Evolutionary conservation across 2,888 invertebrate species (phyloP).

Genomic region (Caradrina kadenii): DNA sequence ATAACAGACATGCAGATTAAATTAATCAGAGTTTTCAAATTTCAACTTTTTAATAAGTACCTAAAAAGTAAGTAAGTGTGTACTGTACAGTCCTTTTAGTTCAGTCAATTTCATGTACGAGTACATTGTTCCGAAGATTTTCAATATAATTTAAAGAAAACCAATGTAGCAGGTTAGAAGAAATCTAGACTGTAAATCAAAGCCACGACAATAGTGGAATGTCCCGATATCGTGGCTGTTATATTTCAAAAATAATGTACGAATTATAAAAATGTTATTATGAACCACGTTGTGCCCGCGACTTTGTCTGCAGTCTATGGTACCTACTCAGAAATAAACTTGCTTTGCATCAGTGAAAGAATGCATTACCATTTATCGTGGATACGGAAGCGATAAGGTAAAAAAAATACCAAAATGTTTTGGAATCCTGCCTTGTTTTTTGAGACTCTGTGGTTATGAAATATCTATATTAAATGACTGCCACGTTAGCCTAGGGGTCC

Average conservation of each 20-base stretch:
- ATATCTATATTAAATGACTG: no score
- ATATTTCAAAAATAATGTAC: neutral
- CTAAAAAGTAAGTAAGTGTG: no score
- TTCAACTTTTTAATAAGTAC: no score
- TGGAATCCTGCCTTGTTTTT: neutral
- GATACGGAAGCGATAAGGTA: conserved; percentile 10
- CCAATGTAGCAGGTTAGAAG: neutral
- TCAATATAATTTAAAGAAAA: neutral
- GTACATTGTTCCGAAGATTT: neutral
- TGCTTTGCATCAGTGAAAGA: no score
- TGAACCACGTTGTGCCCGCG: no score
- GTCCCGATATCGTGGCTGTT: conserved; percentile 12
- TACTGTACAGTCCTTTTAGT: no score
- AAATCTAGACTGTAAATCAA: neutral
- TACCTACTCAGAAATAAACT: no score
- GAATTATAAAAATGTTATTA: neutral
- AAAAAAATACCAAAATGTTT: neutral
- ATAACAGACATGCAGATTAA: no score
- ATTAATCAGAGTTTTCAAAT: no score
- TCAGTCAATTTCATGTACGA: neutral
- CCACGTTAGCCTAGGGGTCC: no score
- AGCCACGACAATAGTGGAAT: conserved; percentile 10
- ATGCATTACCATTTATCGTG: neutral
- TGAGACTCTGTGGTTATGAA: no score
- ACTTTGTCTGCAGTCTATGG: no score